Evolutionary conservation across 2,113 vertebrate genomes (phyloP).

Genomic region (Psephotus haematonotus): DNA sequence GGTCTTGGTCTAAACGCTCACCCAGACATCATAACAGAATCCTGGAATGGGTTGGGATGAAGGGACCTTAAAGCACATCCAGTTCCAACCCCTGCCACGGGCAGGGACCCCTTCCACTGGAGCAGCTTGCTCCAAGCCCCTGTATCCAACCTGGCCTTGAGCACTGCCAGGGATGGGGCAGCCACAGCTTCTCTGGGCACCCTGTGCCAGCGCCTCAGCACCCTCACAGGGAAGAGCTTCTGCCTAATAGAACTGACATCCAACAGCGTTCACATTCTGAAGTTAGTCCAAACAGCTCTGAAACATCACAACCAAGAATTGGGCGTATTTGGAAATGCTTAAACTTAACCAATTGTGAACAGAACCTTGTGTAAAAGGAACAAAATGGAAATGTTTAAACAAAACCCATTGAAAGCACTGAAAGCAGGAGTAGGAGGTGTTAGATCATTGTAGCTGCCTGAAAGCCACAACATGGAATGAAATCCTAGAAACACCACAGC

Average conservation of each 20-base stretch:
- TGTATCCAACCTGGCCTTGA: neutral
- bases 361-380: neutral
- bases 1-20: neutral
- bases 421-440: conserved; percentile 3
- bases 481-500: neutral
- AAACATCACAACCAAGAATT: neutral
- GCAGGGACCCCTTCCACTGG: neutral
- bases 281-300: neutral
- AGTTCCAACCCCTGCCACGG: neutral
- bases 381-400: neutral
- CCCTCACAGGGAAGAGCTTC: neutral
- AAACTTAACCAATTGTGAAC: neutral
- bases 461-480: neutral
- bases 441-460: neutral
- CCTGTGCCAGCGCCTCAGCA: neutral
- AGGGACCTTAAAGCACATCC: neutral
- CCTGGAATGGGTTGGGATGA: neutral
- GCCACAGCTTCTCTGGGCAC: neutral
- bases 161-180: neutral
- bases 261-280: neutral
- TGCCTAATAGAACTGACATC: neutral
- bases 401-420: neutral
- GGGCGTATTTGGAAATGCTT: neutral
- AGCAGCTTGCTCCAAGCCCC: neutral
- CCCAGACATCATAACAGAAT: neutral